Base-by-base conservation (phyloP, 2,888 invertebrate species). In the Drosophila parthenogenetica region DNA sequence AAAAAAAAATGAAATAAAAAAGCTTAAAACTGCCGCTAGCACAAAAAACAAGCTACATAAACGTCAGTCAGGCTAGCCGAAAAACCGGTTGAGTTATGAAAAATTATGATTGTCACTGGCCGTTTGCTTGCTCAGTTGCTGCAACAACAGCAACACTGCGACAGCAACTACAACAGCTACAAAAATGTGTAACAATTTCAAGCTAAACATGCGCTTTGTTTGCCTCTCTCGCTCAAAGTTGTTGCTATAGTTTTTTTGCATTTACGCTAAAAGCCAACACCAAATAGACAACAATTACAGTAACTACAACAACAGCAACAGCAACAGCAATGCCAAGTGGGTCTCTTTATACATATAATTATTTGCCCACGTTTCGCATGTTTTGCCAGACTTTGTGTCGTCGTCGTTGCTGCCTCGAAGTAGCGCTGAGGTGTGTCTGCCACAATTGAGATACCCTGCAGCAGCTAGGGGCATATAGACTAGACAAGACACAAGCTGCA, bases 61-160 rank as follows among this genome's bases (percentile, higher is more conserved):
- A 86, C 82, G 86, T 83, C 82, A 86, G 82, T 69, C 73, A 60
- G 76, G 69, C 70, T 59, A 54, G 66, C 66, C 72, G 61, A 72
- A 81, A 85, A 87, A 81, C 85, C 85, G 85, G 87, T 85, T 85
- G 71, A 71, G 86, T 85, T 85, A 87, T 85, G 83, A 85, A 85
- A 87, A 85, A 85, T 87, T 85, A 87, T 87, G 87, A 85, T 85
- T 85, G 87, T 85, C 84, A 87, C 84, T 85, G 87, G 79, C 55
- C 64, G 81, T 37, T 55, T 49, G 67, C 62, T 51, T 53, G 65
- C 16, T 32, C 50, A 54, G 58, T 32, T 59, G 66, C 46, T 29
- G 48, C 67, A 10, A 5, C 71, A 43, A 19, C 68, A 60, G 19
- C 63, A 61, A 22, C 60, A 29, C 29, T 29, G 29, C 29, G 58